These are phyloP conservation scores for Halichondria panicea DNA, from an alignment of 37 sponge, comb jelly and placozoan genomes.

Conservation along the genomic window DNA sequence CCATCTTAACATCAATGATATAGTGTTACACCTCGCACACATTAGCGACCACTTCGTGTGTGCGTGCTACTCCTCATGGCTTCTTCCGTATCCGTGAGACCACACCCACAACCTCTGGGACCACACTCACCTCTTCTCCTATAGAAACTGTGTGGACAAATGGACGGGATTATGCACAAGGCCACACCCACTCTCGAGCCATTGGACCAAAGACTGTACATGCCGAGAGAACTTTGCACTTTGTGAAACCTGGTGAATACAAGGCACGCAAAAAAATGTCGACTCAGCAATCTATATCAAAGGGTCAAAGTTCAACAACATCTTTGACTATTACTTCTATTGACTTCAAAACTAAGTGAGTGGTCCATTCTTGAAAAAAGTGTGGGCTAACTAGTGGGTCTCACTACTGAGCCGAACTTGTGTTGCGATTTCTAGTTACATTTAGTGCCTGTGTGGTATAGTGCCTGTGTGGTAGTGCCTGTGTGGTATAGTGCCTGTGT, in stretches of 20 bases:
- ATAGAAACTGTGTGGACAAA: too few relatives aligned
- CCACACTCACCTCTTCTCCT: background rate
- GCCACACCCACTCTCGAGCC: constrained; percentile 35
- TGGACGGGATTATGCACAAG: background rate
- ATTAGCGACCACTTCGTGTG: too few relatives aligned
- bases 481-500: background rate
- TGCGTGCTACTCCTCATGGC: constrained; percentile 30
- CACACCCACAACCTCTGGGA: too few relatives aligned
- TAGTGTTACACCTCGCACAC: too few relatives aligned
- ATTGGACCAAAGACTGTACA: constrained; percentile 75
- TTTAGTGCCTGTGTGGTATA: background rate
- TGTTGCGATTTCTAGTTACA: background rate
- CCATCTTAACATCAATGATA: too few relatives aligned
- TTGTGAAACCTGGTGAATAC: constrained; percentile 71
- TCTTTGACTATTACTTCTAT: background rate
- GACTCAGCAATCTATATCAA: background rate
- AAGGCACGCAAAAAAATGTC: constrained; percentile 5
- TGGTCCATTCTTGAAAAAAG: background rate
- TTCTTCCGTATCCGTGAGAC: constrained; percentile 28
- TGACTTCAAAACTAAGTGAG: constrained; percentile 1
- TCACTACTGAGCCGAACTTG: background rate
- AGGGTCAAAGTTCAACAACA: background rate
- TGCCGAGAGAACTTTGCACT: constrained; percentile 49
- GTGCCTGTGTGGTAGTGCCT: background rate
- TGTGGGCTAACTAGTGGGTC: background rate